Evolutionary conservation across 2,888 invertebrate species (phyloP), one percentile per base, ranked within the genome.

Genomic region (Strigamia transsilvanica): DNA sequence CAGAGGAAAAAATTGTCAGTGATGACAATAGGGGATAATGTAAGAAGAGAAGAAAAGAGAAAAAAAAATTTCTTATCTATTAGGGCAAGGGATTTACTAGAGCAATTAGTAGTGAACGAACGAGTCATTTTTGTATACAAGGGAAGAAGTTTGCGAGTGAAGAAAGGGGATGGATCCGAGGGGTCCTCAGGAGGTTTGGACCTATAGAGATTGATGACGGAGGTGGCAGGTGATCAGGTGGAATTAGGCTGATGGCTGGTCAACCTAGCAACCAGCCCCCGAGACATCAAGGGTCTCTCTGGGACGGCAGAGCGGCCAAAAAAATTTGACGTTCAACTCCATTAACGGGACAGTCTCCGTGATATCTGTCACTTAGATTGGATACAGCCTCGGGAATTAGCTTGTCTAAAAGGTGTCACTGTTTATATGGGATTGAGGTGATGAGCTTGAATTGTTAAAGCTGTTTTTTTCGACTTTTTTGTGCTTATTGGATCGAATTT

Each of bases 51-150:
- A 61, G 61, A 51, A 51, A 51, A 51, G 51, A 51, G 23, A 18
- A 61, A 61, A 61, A 61, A 61, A 61, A 61, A 61, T 61, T 61
- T 61, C 61, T 61, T 61, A 61, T 61, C 61, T 61, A 61, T 61
- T 61, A 61, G 61, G 61, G 61, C 61, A 61, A 61, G 23, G 61
- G 61, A 61, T 61, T 61, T 61, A 61, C 61, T 61, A 61, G 61
- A 61, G 61, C 61, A 61, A 61, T 61, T 61, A 61, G 21, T 61
- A 61, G 21, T 61, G 61, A 23, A 18, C 23, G 61, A 21, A 61
- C 61, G 61, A 61, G 61, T 61, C 61, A 61, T 18, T 61, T 61
- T 61, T 61, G 18, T 12, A n/a, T 18, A 23, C 10, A 23, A 23
- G 18, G 18, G 61, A 61, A 61, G 61, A 23, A 61, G 23, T 18